Percentiles rank a stretch among this genome's conserved stretches.
These are phyloP conservation scores for Adoxophyes honmai DNA, from an alignment of 1,140 invertebrate genomes.

Conservation along the genomic window DNA sequence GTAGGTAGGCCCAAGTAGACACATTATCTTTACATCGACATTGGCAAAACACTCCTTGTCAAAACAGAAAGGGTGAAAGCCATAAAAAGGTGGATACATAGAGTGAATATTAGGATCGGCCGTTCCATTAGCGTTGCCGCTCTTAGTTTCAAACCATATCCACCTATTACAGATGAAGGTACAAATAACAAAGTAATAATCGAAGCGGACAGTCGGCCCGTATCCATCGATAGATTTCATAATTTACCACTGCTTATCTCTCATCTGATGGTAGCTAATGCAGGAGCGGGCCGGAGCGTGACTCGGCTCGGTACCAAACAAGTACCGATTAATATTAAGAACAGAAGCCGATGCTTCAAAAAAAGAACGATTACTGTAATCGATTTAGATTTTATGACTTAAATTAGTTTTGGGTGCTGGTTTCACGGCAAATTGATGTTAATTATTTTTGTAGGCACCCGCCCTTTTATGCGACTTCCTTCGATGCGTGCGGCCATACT, in stretches of 20 bases:
- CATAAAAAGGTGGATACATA: no score
- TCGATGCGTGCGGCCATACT: no score
- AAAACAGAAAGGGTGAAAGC: no score
- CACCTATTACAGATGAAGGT: conserved; percentile 1
- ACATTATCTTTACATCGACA: no score
- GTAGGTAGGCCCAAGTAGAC: no score
- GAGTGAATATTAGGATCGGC: no score
- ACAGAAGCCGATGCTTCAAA: conserved; percentile 6
- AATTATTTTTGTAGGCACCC: background rate
- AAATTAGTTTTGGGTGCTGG: conserved; percentile 3
- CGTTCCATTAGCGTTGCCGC: no score
- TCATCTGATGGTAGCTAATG: conserved; percentile 14
- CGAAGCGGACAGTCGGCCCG: background rate
- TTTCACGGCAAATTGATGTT: conserved; percentile 13
- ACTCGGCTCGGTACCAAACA: conserved; percentile 4
- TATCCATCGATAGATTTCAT: conserved; percentile 10
- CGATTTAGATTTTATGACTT: conserved; percentile 15
- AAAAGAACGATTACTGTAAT: conserved; percentile 14
- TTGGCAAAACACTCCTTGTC: no score
- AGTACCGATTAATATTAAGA: conserved; percentile 16
- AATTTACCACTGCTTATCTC: conserved; percentile 8
- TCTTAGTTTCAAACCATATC: no score
- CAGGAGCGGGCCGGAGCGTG: conserved; percentile 1
- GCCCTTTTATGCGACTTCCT: background rate
- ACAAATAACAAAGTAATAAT: conserved; percentile 14